phyloP scores from a whole-genome alignment of 92 coral and sea anemone genomes.

The Micromussa lordhowensis region DNA sequence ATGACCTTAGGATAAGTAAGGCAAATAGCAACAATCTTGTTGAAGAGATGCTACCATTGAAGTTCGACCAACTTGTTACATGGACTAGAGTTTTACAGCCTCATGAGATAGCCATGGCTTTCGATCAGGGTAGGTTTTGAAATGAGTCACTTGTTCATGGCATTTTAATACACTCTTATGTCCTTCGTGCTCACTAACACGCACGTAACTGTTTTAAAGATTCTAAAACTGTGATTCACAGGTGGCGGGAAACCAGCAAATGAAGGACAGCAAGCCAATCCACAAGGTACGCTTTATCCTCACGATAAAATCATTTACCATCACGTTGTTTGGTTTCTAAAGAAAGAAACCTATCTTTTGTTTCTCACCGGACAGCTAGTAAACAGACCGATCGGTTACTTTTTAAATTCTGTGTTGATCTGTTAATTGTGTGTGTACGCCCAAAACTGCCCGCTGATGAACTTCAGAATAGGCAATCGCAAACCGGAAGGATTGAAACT shows the following conservation, averaged over 20 bases:
- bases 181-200: neutral
- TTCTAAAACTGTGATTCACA: neutral
- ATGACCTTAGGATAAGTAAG: constrained; percentile 28
- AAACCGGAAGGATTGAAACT: no score
- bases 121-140: constrained; percentile 22
- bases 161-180: neutral
- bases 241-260: constrained; percentile 34
- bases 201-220: neutral
- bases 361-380: no score
- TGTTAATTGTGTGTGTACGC: no score
- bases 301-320: no score
- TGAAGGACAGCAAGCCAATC: neutral
- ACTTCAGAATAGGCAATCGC: no score
- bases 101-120: constrained; percentile 10
- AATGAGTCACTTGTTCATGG: neutral
- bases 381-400: no score
- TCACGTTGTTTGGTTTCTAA: no score
- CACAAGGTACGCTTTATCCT: constrained; percentile 4
- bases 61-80: constrained; percentile 38
- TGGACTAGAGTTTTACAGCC: constrained; percentile 22
- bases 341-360: no score
- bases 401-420: no score
- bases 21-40: constrained; percentile 35
- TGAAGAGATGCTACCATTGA: constrained; percentile 30
- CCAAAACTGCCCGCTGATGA: no score